Base-by-base conservation (phyloP, 2,113 vertebrate genomes). In the Pseudorectes ferrugineus region DNA sequence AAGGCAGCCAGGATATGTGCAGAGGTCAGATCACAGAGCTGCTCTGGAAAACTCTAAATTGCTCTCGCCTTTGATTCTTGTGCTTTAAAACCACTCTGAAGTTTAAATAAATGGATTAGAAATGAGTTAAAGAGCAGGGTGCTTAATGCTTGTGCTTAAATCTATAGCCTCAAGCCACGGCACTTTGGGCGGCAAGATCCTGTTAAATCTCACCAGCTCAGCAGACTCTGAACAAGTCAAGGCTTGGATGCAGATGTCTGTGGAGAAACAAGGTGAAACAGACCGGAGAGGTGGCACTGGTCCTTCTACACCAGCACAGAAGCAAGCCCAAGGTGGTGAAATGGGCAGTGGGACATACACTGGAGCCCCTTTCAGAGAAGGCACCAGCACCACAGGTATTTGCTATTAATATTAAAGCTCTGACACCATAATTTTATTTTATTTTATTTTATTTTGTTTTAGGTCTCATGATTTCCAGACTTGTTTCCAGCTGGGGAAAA, bases 101-200 rank as follows among this genome's bases (percentile, higher is more conserved):
- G 94, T 96, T 96, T 92, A 92, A 96, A 95, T 90, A 95, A 96
- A 95, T 95, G 96, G 96, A 96, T 96, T 95, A 97, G 87, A 97
- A 97, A 93, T 62, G 88, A 96, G 92, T 84, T 95, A 96, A 94
- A 93, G 89, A 97, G 90, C 51, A 67, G 90, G 72, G n/a, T 86
- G 67, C 89, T 96, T 97, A 96, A 86, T 80, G 78, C 79, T 88
- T 82, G 75, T 88, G 71, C 95, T 96, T 95, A 95, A 96, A 96
- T 94, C 93, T 92, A 85, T 96, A 96, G 96, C 95, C 94, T 93
- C 42, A 31, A 94, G 95, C 75, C 68, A 93, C 12, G 2, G 72
- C 85, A 95, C 92, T 93, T 95, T 90, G 94, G 92, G 94, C 28
- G 21, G 90, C 38, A 67, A 83, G 89, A 96, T 96, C 88, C 79